Percentiles rank a stretch among this genome's conserved stretches.
These are phyloP conservation scores for human DNA, from an alignment of 2,113 vertebrate genomes.

Conservation along the genomic window GRCh38 chr2:125629001-125629500, in stretches of 20 bases:
- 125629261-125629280: not conserved
- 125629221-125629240: accelerated
- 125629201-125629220: not conserved
- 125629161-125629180: not conserved
- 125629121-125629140: not conserved
- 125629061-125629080: accelerated
- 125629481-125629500: not conserved
- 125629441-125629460: not conserved
- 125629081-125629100: not conserved
- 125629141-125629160: not conserved
- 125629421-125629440: not conserved
- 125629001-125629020: accelerated
- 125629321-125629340: not conserved
- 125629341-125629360: not conserved
- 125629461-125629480: not conserved
- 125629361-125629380: not conserved
- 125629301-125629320: not conserved
- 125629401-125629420: not conserved
- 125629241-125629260: not conserved
- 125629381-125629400: too few relatives aligned
- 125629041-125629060: not conserved
- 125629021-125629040: too few relatives aligned
- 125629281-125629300: not conserved
- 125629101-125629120: not conserved
- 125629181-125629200: not conserved